phyloP scores from a whole-genome alignment of 2,888 invertebrate species.

The Vesta saturnalis region DNA sequence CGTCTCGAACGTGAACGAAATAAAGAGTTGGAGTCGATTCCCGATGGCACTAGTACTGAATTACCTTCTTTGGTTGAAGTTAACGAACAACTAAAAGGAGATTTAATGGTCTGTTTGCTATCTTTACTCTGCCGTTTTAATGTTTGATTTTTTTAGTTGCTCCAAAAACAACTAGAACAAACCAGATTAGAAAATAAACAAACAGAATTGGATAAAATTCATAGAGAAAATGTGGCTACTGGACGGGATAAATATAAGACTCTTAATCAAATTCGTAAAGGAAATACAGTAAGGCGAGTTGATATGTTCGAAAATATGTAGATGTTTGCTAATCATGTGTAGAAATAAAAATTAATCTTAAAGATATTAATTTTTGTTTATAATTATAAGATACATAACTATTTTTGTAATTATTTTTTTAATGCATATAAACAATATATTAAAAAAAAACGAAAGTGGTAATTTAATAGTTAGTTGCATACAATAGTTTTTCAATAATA shows the following conservation, averaged over 20 bases:
- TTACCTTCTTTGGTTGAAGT: constrained; percentile 55
- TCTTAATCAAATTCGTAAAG: constrained; percentile 57
- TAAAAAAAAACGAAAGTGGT: too few species aligned
- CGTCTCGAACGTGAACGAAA: constrained; percentile 44
- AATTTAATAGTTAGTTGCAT: too few species aligned
- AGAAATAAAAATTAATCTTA: not conserved
- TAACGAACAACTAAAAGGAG: constrained; percentile 55
- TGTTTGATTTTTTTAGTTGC: constrained; percentile 46
- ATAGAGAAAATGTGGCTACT: constrained; percentile 55
- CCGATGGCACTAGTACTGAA: constrained; percentile 51
- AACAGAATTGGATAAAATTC: constrained; percentile 56
- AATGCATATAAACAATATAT: too few species aligned
- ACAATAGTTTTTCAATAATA: too few species aligned
- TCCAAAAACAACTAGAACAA: constrained; percentile 55
- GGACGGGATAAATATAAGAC: constrained; percentile 60
- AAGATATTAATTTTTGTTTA: too few species aligned
- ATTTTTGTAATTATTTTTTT: too few species aligned
- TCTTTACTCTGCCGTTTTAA: not conserved
- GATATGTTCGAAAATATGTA: constrained; percentile 61
- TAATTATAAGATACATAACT: too few species aligned
- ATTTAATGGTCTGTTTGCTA: constrained; percentile 55
- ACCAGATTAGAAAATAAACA: constrained; percentile 53
- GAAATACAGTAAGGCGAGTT: constrained; percentile 58
- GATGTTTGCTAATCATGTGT: too few species aligned
- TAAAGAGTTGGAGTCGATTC: constrained; percentile 49